Evolutionary conservation across 2,797 vertebrate species (phyloP), one percentile per base, ranked within the genome.

Genomic region (Craterocephalus amniculus): DNA sequence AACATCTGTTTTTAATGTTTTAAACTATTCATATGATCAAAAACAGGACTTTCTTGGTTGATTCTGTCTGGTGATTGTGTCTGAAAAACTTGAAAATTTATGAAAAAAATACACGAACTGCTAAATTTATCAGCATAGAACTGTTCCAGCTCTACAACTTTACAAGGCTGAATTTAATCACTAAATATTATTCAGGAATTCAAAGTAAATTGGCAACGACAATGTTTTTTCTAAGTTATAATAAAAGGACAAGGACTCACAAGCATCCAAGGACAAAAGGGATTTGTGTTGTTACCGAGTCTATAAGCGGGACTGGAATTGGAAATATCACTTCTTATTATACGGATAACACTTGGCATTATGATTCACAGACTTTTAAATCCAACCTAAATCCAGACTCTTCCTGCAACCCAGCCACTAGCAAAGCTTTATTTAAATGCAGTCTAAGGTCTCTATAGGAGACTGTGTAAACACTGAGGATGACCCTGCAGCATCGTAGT

Each of bases 401-500:
- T 51, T 35, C 10, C 24, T 35, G 48, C 20, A 26, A 26, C 40
- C 7, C 2, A 57, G 11, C 48, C 31, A 73, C 34, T 29, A 49
- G 14, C 40, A 31, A 76, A 71, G 48, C 51, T 70, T 26, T 48
- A 40, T 58, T 63, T 60, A 36, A 31, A 73, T 54, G 61, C 26
- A 20, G 10, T 79, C 22, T 9, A 3, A 61, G 54, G 70, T 79
- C 79, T 80, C 78, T 67, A 76, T 72, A 70, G 74, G 76, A 83
- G 69, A 49, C 74, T 40, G 62, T 56, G 52, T 83, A 86, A 88
- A 91, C 86, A 88, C 27, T 26, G 63, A 79, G 20, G 56, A 31
- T 81, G 83, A 89, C 87, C 85, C 81, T 51, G 1, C 68, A 83
- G 82, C 87, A 81, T 84, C 76, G 43, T 12, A 38, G 79, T 22